Percentiles rank a stretch among this genome's conserved stretches.
Conservation (phyloP, 2,888 invertebrate genomes). For the Heteromyza rotundicornis region DNA sequence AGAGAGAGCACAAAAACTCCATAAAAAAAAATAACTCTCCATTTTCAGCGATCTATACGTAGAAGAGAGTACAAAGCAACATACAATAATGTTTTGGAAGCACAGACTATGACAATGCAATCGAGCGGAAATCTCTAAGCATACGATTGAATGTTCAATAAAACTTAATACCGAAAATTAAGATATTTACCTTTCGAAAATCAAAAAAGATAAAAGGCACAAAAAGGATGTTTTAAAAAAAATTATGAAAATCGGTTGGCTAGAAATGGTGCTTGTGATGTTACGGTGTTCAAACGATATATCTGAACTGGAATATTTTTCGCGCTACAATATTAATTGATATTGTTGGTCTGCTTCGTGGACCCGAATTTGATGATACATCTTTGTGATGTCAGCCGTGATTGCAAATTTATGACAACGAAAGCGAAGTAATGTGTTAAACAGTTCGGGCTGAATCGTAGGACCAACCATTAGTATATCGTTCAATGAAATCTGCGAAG, state of each 20-base stretch:
- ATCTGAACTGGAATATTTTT: neutral
- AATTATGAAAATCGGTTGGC: constrained; percentile 28
- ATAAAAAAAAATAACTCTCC: too few relatives aligned
- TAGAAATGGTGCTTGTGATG: constrained; percentile 22
- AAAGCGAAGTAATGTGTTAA: constrained; percentile 11
- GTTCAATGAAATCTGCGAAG: constrained; percentile 24
- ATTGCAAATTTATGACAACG: constrained; percentile 3
- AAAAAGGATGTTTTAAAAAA: too few relatives aligned
- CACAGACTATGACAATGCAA: too few relatives aligned
- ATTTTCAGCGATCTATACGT: too few relatives aligned
- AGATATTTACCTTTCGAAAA: too few relatives aligned
- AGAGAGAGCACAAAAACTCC: too few relatives aligned
- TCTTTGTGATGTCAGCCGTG: constrained; percentile 11
- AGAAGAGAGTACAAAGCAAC: too few relatives aligned
- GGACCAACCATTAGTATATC: constrained; percentile 21
- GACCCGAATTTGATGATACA: neutral
- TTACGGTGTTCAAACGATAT: constrained; percentile 15
- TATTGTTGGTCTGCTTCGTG: neutral
- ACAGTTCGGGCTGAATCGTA: constrained; percentile 16
- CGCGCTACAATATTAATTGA: neutral
- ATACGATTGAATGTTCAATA: too few relatives aligned
- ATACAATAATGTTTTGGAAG: too few relatives aligned
- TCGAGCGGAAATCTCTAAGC: too few relatives aligned
- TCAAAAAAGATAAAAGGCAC: too few relatives aligned
- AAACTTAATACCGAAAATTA: too few relatives aligned